Percentiles rank a stretch among this genome's conserved stretches.
phyloP scores from a whole-genome alignment of 2,113 vertebrate species.

The Albula goreensis region DNA sequence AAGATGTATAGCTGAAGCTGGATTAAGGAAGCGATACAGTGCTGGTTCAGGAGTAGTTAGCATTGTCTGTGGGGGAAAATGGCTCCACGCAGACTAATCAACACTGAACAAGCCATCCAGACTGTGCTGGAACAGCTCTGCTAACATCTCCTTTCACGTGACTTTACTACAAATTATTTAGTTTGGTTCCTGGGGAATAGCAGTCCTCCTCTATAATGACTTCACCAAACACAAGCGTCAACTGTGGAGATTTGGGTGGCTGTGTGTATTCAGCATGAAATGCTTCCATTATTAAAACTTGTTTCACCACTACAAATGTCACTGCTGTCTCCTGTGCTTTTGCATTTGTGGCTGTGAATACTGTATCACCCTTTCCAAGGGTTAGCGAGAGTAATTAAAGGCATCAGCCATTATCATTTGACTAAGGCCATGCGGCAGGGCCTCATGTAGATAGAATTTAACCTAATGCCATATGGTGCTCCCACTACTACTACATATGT shows the following conservation, averaged over 20 bases:
- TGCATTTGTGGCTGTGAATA: not conserved
- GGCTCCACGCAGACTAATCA: not conserved
- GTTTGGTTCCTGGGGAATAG: not conserved
- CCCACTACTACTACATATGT: not conserved
- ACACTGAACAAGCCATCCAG: not conserved
- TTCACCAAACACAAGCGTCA: not conserved
- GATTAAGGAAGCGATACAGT: not conserved
- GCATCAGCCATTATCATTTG: not conserved
- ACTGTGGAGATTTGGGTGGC: not conserved
- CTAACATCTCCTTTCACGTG: not conserved
- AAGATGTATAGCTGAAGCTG: not conserved
- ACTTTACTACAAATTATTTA: slow-evolving; percentile 1
- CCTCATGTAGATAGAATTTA: not conserved
- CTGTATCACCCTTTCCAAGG: not conserved
- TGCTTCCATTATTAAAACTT: not conserved
- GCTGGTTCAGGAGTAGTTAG: not conserved
- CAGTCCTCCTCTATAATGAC: not conserved
- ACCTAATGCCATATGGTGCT: too few species aligned
- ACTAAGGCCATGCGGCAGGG: not conserved
- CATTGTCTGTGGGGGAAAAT: not conserved
- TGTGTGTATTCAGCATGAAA: not conserved
- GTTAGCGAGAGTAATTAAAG: not conserved
- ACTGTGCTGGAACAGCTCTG: not conserved
- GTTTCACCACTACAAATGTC: not conserved
- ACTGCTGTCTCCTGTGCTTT: not conserved